These are phyloP conservation scores for Hapalemur alaotrensis DNA, from an alignment of 2,797 vertebrate species.

Conservation along the genomic window DNA sequence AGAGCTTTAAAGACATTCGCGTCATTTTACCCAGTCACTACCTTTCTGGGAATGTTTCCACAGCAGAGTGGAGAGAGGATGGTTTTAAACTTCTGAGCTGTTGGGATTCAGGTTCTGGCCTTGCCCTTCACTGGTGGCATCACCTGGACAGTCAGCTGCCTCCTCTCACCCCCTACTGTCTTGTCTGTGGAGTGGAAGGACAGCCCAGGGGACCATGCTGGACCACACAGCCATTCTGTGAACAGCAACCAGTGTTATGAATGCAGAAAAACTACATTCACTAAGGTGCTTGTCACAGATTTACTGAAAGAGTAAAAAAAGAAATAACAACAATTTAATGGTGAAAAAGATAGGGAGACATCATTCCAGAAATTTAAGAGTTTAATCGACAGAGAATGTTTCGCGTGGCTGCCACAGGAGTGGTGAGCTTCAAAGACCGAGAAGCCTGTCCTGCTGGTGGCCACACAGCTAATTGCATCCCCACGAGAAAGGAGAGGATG, in stretches of 20 bases:
- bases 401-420: not conserved
- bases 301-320: not conserved
- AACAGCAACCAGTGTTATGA: not conserved
- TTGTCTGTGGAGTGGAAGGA: no score
- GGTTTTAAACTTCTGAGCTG: not conserved
- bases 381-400: not conserved
- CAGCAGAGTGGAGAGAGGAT: not conserved
- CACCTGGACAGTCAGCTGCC: not conserved
- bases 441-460: not conserved
- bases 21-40: not conserved
- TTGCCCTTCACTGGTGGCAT: not conserved
- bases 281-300: not conserved
- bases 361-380: not conserved
- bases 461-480: not conserved
- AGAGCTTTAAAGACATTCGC: not conserved
- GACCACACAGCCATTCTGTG: not conserved
- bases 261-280: not conserved
- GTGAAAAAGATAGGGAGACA: not conserved
- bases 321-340: not conserved
- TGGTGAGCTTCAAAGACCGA: not conserved
- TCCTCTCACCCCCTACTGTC: not conserved
- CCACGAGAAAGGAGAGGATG: not conserved
- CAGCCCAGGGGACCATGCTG: not conserved
- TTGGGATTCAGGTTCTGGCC: not conserved
- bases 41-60: not conserved